Percentiles rank a stretch among this genome's conserved stretches.
phyloP scores from a whole-genome alignment of 2,888 invertebrate genomes.

The Scaptomyza caliginosa region DNA sequence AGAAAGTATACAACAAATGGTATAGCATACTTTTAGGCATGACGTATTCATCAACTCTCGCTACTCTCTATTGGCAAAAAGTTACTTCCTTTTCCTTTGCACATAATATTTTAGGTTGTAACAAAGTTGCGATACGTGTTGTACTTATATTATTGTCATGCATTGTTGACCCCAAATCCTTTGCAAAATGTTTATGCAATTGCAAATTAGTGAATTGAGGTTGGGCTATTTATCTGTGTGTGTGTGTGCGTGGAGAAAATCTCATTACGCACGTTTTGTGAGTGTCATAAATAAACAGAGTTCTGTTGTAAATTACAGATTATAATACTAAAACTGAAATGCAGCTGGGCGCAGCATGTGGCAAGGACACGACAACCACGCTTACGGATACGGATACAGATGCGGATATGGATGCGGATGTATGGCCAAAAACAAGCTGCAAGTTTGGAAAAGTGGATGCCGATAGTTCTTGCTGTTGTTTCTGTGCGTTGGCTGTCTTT shows the following conservation, averaged over 20 bases:
- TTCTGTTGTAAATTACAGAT: constrained; percentile 76
- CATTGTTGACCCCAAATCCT: neutral
- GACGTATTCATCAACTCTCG: too few species aligned
- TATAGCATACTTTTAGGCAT: too few species aligned
- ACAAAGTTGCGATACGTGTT: neutral
- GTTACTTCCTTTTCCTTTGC: neutral
- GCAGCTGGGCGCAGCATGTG: constrained; percentile 60
- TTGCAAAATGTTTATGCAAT: constrained; percentile 16
- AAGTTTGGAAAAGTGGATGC: constrained; percentile 15
- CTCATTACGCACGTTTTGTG: constrained; percentile 71
- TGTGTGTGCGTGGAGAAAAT: constrained; percentile 27
- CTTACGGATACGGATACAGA: constrained; percentile 24
- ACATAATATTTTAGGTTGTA: neutral
- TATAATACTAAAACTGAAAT: constrained; percentile 72
- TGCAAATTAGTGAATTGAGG: constrained; percentile 42
- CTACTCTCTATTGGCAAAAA: too few species aligned
- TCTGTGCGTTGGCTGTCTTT: neutral
- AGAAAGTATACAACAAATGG: too few species aligned
- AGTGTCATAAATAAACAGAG: constrained; percentile 69
- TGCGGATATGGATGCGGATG: constrained; percentile 18
- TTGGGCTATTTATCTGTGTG: constrained; percentile 16
- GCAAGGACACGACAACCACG: constrained; percentile 41
- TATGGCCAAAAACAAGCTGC: constrained; percentile 15
- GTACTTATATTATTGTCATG: neutral
- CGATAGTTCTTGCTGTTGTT: constrained; percentile 29